These are phyloP conservation scores for Umimayanthus chanpuru DNA, from an alignment of 92 coral and sea anemone genomes.

Conservation along the genomic window DNA sequence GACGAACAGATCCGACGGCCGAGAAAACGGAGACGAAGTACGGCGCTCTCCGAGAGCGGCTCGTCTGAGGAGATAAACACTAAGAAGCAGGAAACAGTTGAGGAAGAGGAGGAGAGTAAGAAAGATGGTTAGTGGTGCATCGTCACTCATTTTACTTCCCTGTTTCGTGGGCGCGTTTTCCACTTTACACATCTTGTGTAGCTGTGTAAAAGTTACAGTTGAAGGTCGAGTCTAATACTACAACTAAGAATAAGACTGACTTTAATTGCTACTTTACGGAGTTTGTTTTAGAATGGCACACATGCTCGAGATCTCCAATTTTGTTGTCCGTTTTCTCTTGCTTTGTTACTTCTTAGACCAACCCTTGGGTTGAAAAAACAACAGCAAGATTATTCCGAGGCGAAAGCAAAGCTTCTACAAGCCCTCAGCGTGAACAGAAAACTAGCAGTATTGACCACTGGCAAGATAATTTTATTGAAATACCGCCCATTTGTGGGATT, in stretches of 20 bases:
- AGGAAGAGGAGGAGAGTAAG: conserved; percentile 42
- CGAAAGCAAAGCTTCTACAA: too few species aligned
- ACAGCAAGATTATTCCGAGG: neutral
- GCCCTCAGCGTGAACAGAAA: too few species aligned
- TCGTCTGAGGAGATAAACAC: conserved; percentile 58
- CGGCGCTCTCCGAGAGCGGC: conserved; percentile 58
- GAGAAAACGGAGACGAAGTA: conserved; percentile 75
- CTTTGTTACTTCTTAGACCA: neutral
- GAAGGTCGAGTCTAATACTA: too few species aligned
- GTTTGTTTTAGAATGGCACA: too few species aligned
- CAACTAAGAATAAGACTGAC: too few species aligned
- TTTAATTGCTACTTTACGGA: too few species aligned
- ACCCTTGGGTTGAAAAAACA: neutral
- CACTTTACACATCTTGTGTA: neutral
- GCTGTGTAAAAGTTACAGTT: too few species aligned
- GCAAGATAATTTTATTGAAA: neutral
- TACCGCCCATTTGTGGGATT: neutral
- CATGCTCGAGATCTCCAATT: too few species aligned
- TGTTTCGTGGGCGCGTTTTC: too few species aligned
- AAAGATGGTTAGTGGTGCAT: conserved; percentile 19
- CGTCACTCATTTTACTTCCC: too few species aligned
- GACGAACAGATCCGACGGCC: conserved; percentile 85
- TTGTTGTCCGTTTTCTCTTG: neutral
- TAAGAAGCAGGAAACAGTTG: conserved; percentile 36
- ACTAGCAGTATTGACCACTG: too few species aligned